Evolutionary conservation across 2,113 vertebrate species (phyloP).

Genomic region (Progne subis): DNA sequence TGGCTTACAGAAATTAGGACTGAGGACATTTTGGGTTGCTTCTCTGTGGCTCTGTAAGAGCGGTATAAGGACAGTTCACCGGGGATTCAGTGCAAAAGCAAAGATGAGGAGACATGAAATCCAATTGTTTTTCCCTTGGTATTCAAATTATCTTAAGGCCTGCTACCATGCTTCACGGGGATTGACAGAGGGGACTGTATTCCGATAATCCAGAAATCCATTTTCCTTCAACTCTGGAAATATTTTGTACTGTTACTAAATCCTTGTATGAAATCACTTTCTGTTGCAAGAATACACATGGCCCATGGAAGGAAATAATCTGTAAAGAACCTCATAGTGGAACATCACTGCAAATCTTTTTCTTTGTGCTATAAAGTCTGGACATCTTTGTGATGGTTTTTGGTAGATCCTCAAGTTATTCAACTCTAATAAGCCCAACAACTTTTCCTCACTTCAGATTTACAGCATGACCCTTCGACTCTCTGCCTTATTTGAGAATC

Average conservation of each 20-base stretch:
- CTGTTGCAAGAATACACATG: background rate
- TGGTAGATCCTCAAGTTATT: background rate
- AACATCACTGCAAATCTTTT: background rate
- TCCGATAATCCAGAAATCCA: background rate
- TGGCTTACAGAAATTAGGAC: background rate
- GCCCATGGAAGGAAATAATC: background rate
- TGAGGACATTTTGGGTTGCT: background rate
- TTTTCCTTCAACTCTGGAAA: background rate
- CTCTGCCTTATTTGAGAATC: conserved; percentile 93
- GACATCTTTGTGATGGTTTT: background rate
- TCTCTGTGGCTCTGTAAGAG: background rate
- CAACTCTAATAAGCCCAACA: background rate
- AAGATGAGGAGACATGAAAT: background rate
- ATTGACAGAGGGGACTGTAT: background rate
- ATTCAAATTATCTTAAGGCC: background rate
- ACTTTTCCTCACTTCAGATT: conserved; percentile 77
- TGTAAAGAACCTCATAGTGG: background rate
- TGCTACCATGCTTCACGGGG: background rate
- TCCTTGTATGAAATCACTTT: background rate
- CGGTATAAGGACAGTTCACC: background rate
- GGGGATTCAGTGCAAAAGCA: background rate
- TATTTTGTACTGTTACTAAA: background rate
- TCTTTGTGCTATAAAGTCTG: background rate
- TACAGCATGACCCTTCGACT: conserved; percentile 96
- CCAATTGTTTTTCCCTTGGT: background rate